A percentile compares a stretch with the other conserved stretches of the same genome.
phyloP scores from a whole-genome alignment of 2,888 invertebrate species.

The Chouioia cunea region DNA sequence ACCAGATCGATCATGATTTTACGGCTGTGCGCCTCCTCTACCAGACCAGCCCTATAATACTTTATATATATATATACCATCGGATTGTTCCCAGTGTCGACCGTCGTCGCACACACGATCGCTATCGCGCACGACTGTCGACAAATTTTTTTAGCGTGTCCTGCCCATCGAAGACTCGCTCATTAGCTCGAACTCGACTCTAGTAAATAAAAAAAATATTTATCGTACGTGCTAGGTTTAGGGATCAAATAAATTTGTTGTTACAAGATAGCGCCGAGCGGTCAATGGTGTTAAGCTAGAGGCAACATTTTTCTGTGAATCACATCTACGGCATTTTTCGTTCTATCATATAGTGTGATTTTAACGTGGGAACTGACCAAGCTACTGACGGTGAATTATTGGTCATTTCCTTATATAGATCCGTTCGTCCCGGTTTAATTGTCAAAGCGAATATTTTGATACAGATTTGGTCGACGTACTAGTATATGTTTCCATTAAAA shows the following conservation, averaged over 20 bases:
- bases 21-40: constrained; percentile 7
- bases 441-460: too few relatives aligned
- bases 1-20: constrained; percentile 48
- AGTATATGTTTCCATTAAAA: too few relatives aligned
- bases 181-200: constrained; percentile 4
- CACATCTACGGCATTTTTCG: too few relatives aligned
- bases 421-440: too few relatives aligned
- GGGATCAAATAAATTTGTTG: constrained; percentile 4
- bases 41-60: not conserved
- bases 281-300: not conserved
- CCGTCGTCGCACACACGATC: constrained; percentile 5
- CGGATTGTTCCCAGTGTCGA: constrained; percentile 17
- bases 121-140: constrained; percentile 31
- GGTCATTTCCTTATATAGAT: too few relatives aligned
- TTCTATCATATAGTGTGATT: too few relatives aligned
- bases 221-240: not conserved
- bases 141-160: constrained; percentile 30
- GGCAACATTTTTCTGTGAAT: too few relatives aligned
- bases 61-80: too few relatives aligned
- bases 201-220: not conserved
- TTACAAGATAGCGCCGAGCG: not conserved
- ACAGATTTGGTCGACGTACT: too few relatives aligned
- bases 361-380: too few relatives aligned
- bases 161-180: not conserved
- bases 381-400: too few relatives aligned